phyloP scores from a whole-genome alignment of 2,888 invertebrate genomes.

The Neuroscelio doddi region DNA sequence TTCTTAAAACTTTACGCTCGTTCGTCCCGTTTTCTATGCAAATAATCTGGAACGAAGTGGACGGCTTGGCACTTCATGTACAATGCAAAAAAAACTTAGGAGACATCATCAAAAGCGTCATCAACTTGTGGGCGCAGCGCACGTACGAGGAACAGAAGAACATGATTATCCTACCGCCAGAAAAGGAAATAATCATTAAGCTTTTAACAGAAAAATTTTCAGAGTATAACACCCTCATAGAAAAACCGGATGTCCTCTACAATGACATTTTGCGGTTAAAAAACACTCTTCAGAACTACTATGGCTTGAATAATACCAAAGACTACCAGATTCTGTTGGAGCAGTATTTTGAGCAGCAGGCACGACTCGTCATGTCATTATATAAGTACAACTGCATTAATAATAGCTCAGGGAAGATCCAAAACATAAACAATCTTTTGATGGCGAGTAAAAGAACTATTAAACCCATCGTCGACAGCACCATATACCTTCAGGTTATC shows the following conservation, averaged over 20 bases:
- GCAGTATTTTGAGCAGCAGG: neutral
- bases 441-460: too few species aligned
- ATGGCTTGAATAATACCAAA: neutral
- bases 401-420: neutral
- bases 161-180: slow-evolving; percentile 3
- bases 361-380: slow-evolving; percentile 1
- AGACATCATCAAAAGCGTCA: neutral
- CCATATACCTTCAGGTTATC: neutral
- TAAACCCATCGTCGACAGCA: too few species aligned
- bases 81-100: too few species aligned
- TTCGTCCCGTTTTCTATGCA: neutral
- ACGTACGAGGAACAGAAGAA: neutral
- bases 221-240: slow-evolving; percentile 14
- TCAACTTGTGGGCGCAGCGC: neutral
- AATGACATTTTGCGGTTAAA: slow-evolving; percentile 9
- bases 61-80: too few species aligned
- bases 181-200: neutral
- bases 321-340: neutral
- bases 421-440: neutral
- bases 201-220: slow-evolving; percentile 15
- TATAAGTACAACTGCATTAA: slow-evolving; percentile 1
- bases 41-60: neutral
- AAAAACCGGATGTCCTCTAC: slow-evolving; percentile 25
- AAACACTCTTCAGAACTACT: neutral
- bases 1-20: neutral